Evolutionary conservation across 2,888 invertebrate genomes (phyloP), one percentile per base, ranked within the genome.

Genomic region (Cylloceria caligata): DNA sequence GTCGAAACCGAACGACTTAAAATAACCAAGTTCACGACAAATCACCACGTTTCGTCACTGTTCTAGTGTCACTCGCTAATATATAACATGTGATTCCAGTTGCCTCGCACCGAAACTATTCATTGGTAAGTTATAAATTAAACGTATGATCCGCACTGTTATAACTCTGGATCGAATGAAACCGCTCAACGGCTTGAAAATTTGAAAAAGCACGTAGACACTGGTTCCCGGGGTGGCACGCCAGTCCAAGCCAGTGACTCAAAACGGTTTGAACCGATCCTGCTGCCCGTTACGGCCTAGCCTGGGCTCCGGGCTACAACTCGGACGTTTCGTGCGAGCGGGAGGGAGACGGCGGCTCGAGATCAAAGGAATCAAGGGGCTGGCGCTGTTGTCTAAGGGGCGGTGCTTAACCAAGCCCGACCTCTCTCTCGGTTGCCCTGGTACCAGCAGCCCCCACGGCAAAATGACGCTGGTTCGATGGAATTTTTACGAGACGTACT

Each of bases 201-300:
- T 78, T 80, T 49, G 47, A 60, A 81, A 73, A 71, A 76, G 62
- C 74, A 69, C 60, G 73, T 13, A 79, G 64, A 79, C 69, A 55
- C 81, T 80, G 83, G 75, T 78, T 62, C 76, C 69, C 80, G 83
- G 71, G 83, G 72, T 87, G 85, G 86, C 87, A 88, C 85, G 85
- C 89, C 91, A 89, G 91, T 87, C 85, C 91, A 88, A 89, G 90
- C 88, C 83, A 89, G 90, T 87, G 89, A 92, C 91, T 91, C 90
- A 89, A 88, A 93, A 93, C 86, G 94, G 93, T 91, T 94, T 94
- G 87, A 93, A 92, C 80, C 67, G 93, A 93, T 86, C 93, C 88
- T 72, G 93, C 93, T 57, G 93, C 92, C 83, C 91, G 90, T 87
- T 86, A 88, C 87, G 84, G 79, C 86, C 87, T 87, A 81, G 82